These are phyloP conservation scores for Drosophila rubida DNA, from an alignment of 2,888 invertebrate genomes.

Conservation along the genomic window DNA sequence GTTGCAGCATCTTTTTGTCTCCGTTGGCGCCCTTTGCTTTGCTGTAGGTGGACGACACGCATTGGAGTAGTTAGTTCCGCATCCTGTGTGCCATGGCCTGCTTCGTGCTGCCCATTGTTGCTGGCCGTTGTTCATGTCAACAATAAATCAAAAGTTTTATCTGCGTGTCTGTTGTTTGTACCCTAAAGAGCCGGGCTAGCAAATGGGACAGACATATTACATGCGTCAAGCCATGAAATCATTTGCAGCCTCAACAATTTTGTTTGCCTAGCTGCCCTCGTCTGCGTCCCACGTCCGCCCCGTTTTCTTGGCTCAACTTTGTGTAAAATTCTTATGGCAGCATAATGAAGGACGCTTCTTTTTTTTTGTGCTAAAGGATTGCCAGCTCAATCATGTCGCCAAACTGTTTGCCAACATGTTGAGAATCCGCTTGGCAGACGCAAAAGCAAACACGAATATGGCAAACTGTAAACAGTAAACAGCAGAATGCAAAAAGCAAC, in stretches of 20 bases:
- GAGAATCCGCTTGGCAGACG: constrained; percentile 65
- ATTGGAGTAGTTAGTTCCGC: constrained; percentile 51
- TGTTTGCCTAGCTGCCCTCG: constrained; percentile 5
- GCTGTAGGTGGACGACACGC: constrained; percentile 49
- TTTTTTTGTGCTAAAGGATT: constrained; percentile 17
- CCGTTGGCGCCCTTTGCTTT: neutral
- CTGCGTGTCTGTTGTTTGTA: constrained; percentile 47
- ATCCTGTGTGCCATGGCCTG: constrained; percentile 23
- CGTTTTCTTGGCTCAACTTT: constrained; percentile 6
- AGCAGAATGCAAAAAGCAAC: constrained; percentile 5
- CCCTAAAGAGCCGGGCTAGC: neutral
- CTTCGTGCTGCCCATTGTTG: constrained; percentile 29
- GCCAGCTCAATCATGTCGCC: constrained; percentile 54
- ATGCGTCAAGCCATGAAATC: constrained; percentile 57
- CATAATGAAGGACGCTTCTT: constrained; percentile 31
- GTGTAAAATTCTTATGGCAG: constrained; percentile 36
- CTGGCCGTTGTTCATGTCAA: constrained; percentile 69
- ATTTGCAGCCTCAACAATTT: constrained; percentile 63
- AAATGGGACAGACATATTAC: constrained; percentile 54
- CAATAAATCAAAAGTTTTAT: constrained; percentile 80
- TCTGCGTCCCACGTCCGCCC: neutral
- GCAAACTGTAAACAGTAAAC: neutral
- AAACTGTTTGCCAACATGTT: constrained; percentile 69
- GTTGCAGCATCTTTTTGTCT: constrained; percentile 28
- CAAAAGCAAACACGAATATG: constrained; percentile 51